A percentile compares a stretch with the other conserved stretches of the same genome.
These are phyloP conservation scores for Rhimphoctona megacephalus DNA, from an alignment of 2,888 invertebrate genomes.

Conservation along the genomic window DNA sequence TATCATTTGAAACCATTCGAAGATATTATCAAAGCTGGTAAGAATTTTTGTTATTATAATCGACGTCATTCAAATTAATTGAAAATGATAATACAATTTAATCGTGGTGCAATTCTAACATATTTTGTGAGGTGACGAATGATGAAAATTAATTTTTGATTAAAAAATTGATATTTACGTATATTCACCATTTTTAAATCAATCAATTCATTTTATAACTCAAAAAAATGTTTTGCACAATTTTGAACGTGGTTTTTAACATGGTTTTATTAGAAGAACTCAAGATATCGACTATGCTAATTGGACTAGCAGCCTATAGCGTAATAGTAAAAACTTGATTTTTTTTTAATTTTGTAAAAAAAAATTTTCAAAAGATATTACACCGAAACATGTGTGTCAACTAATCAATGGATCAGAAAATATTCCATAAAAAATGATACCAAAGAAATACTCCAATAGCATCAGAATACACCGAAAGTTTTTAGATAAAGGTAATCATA, in stretches of 20 bases:
- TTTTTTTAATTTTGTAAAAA: too few species aligned
- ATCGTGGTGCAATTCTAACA: too few species aligned
- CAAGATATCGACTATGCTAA: conserved; percentile 56
- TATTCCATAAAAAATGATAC: too few species aligned
- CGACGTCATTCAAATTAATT: neutral
- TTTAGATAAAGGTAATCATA: too few species aligned
- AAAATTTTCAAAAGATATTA: too few species aligned
- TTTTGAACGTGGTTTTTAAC: conserved; percentile 39
- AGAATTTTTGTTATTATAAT: conserved; percentile 22
- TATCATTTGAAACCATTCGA: conserved; percentile 48
- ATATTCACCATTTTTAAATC: neutral
- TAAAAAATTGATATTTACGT: neutral
- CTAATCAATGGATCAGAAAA: too few species aligned
- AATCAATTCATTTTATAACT: neutral
- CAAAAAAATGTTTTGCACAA: neutral
- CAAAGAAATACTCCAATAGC: too few species aligned
- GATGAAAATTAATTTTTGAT: neutral
- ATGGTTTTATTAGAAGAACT: conserved; percentile 63
- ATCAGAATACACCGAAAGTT: too few species aligned
- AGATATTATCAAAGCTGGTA: conserved; percentile 52
- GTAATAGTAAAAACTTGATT: too few species aligned
- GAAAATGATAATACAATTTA: too few species aligned
- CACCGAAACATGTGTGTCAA: too few species aligned
- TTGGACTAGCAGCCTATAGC: conserved; percentile 62
- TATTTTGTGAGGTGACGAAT: neutral